These are phyloP conservation scores for Festucalex cinctus DNA, from an alignment of 2,113 vertebrate species.

Conservation along the genomic window DNA sequence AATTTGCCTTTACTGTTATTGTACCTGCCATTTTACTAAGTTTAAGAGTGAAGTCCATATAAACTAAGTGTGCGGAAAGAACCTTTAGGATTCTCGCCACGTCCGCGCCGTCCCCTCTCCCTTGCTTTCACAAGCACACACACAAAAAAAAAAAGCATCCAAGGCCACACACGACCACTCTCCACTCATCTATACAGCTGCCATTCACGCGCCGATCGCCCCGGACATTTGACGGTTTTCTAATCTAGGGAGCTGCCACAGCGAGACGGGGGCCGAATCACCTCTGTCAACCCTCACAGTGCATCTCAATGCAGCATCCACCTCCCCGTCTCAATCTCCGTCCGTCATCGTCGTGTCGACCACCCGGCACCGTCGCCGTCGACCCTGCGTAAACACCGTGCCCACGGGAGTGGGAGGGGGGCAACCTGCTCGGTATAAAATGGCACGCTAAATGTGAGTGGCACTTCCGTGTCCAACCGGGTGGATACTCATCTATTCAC, in stretches of 20 bases:
- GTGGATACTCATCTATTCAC: too few relatives aligned
- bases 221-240: constrained; percentile 70
- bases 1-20: too few relatives aligned
- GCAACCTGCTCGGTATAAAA: background rate
- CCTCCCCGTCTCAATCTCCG: constrained; percentile 64
- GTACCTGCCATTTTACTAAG: too few relatives aligned
- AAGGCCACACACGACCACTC: constrained; percentile 59
- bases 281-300: constrained; percentile 63
- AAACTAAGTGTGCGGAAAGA: constrained; percentile 16
- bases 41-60: background rate
- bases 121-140: constrained; percentile 33
- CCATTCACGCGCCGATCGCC: constrained; percentile 63
- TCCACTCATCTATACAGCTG: constrained; percentile 62
- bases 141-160: constrained; percentile 43
- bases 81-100: constrained; percentile 47
- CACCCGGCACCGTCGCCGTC: constrained; percentile 43
- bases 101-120: constrained; percentile 14
- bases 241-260: constrained; percentile 68
- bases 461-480: background rate
- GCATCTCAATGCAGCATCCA: constrained; percentile 62
- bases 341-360: constrained; percentile 48
- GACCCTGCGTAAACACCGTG: constrained; percentile 32
- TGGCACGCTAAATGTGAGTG: background rate
- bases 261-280: constrained; percentile 65
- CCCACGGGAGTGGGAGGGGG: constrained; percentile 9